These are phyloP conservation scores for Athripsodes cinereus DNA, from an alignment of 2,888 invertebrate species.

Conservation along the genomic window DNA sequence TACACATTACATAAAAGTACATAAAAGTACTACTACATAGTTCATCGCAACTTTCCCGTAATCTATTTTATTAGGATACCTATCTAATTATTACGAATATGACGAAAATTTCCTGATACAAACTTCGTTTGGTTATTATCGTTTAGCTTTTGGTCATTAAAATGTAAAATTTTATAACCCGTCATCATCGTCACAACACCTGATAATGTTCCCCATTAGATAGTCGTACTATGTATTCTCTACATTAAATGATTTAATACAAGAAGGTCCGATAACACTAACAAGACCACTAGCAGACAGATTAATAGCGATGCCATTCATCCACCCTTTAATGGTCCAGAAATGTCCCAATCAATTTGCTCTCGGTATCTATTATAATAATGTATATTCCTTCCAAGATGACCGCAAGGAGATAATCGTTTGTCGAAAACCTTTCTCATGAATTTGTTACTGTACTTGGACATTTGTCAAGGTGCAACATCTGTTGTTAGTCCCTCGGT, in stretches of 20 bases:
- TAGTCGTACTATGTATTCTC: not conserved
- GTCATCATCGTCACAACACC: not conserved
- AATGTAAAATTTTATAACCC: too few relatives aligned
- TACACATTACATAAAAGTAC: too few relatives aligned
- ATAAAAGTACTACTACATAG: too few relatives aligned
- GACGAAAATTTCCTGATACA: too few relatives aligned
- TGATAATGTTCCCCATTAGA: not conserved
- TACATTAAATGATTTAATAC: not conserved
- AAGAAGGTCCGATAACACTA: not conserved
- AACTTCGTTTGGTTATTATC: too few relatives aligned
- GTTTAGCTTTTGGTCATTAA: too few relatives aligned
- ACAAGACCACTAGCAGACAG: slow-evolving; percentile 7
- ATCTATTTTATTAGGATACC: too few relatives aligned
- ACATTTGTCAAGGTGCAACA: slow-evolving; percentile 27
- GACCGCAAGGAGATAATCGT: slow-evolving; percentile 27
- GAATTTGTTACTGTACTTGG: slow-evolving; percentile 27
- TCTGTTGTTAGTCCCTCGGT: slow-evolving; percentile 25
- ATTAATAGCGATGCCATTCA: slow-evolving; percentile 16
- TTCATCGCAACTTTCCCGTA: too few relatives aligned
- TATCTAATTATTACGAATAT: too few relatives aligned
- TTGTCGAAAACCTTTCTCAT: slow-evolving; percentile 21
- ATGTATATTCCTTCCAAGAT: slow-evolving; percentile 17
- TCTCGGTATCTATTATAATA: slow-evolving; percentile 3
- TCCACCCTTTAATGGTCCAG: slow-evolving; percentile 19
- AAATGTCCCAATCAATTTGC: slow-evolving; percentile 24